Evolutionary conservation across 2,888 invertebrate genomes (phyloP).

Genomic region (Craniophora ligustri): DNA sequence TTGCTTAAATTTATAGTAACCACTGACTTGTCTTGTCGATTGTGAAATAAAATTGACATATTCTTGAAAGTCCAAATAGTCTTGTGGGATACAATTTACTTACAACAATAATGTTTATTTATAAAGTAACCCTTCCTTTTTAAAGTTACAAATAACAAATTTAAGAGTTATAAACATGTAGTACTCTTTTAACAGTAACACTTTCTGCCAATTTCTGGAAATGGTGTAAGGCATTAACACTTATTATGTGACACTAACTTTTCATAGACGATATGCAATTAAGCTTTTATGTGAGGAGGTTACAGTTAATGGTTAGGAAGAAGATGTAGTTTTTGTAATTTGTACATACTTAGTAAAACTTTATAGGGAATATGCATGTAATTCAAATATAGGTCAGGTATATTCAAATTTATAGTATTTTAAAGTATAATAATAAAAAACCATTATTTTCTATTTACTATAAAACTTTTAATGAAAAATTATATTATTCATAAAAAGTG

Average conservation of each 20-base stretch:
- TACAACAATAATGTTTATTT: background rate
- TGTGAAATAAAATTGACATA: background rate
- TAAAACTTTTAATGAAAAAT: no score
- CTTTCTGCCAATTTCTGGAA: conserved; percentile 5
- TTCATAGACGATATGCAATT: conserved; percentile 14
- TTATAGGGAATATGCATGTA: no score
- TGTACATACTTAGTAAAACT: background rate
- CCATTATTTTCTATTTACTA: no score
- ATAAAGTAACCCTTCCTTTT: background rate
- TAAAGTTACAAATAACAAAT: background rate
- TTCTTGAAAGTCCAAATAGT: background rate
- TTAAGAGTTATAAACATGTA: no score
- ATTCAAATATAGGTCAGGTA: no score
- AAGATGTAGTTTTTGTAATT: background rate
- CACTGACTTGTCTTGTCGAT: conserved; percentile 3
- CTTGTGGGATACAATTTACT: background rate
- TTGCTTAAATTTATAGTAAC: conserved; percentile 3
- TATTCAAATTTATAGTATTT: no score
- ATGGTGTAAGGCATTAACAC: conserved; percentile 24
- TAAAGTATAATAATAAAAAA: no score
- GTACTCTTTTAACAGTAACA: background rate
- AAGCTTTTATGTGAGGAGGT: conserved; percentile 2
- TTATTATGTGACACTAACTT: conserved; percentile 6
- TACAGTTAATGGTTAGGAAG: background rate
- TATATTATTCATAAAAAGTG: no score